A percentile compares a stretch with the other conserved stretches of the same genome.
These are phyloP conservation scores for Copidosoma aretas DNA, from an alignment of 2,888 invertebrate genomes.

Conservation along the genomic window DNA sequence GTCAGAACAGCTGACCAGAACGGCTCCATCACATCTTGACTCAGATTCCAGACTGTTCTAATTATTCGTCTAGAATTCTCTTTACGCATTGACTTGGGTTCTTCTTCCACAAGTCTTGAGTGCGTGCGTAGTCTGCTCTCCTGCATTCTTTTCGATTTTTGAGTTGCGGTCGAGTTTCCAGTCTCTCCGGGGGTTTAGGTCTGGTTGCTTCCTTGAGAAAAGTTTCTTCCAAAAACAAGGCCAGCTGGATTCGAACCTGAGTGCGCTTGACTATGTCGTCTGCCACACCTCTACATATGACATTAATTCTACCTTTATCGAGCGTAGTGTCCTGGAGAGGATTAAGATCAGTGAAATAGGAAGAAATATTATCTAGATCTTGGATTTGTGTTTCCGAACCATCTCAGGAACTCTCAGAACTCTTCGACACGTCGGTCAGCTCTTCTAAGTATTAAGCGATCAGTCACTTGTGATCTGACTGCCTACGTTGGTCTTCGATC, in stretches of 20 bases:
- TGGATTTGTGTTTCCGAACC: too few species aligned
- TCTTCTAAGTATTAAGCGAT: not conserved
- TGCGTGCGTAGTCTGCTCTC: slow-evolving; percentile 25
- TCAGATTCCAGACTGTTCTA: not conserved
- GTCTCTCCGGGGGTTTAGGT: not conserved
- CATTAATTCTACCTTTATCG: too few species aligned
- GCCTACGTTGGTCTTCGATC: not conserved
- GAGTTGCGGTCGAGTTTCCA: too few species aligned
- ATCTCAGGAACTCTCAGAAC: too few species aligned
- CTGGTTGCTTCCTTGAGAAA: too few species aligned
- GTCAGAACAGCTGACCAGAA: not conserved
- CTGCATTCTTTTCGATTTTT: not conserved
- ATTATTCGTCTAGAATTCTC: slow-evolving; percentile 20
- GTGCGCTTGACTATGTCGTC: too few species aligned
- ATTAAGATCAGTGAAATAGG: too few species aligned
- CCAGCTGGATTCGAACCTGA: too few species aligned
- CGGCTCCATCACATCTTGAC: not conserved
- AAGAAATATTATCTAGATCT: too few species aligned
- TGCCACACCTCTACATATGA: too few species aligned
- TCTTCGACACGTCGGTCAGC: not conserved
- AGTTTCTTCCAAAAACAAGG: too few species aligned
- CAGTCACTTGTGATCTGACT: not conserved
- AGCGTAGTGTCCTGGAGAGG: too few species aligned
- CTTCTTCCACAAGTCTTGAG: slow-evolving; percentile 37
- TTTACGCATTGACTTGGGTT: slow-evolving; percentile 36